phyloP scores from a whole-genome alignment of 2,888 invertebrate species.

The Oscheius sp. region DNA sequence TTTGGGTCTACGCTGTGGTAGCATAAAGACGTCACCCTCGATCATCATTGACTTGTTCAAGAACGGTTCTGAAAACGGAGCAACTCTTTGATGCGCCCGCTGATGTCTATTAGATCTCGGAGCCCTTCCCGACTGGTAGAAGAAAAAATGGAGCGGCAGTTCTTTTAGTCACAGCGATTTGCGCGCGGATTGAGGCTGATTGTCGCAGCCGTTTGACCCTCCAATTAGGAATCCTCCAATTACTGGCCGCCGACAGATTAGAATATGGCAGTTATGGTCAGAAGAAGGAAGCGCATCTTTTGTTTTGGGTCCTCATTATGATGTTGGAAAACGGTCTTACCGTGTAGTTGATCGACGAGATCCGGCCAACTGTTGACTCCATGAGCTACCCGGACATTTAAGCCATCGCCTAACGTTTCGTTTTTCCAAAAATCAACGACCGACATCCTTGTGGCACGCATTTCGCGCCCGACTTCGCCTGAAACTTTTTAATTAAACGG shows the following conservation, averaged over 20 bases:
- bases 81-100: background rate
- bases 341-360: constrained; percentile 62
- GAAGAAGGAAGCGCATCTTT: constrained; percentile 3
- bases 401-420: constrained; percentile 62
- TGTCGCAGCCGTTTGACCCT: constrained; percentile 37
- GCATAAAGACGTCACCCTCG: constrained; percentile 63
- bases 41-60: constrained; percentile 66
- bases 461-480: constrained; percentile 55
- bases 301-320: constrained; percentile 4
- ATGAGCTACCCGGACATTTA: constrained; percentile 62
- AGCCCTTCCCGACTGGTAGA: background rate
- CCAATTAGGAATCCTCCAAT: constrained; percentile 36
- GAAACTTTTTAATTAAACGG: constrained; percentile 28
- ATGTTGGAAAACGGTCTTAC: constrained; percentile 32
- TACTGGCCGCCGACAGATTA: constrained; percentile 33
- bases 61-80: constrained; percentile 55
- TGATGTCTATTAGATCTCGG: background rate
- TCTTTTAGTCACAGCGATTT: constrained; percentile 27
- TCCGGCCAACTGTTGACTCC: constrained; percentile 65
- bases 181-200: constrained; percentile 36
- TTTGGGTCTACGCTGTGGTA: constrained; percentile 56
- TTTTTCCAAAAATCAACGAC: constrained; percentile 67
- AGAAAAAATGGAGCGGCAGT: constrained; percentile 11
- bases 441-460: constrained; percentile 65
- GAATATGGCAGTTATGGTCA: constrained; percentile 18